These are phyloP conservation scores for Numida meleagris DNA, from an alignment of 2,113 vertebrate species.

Conservation along the genomic window DNA sequence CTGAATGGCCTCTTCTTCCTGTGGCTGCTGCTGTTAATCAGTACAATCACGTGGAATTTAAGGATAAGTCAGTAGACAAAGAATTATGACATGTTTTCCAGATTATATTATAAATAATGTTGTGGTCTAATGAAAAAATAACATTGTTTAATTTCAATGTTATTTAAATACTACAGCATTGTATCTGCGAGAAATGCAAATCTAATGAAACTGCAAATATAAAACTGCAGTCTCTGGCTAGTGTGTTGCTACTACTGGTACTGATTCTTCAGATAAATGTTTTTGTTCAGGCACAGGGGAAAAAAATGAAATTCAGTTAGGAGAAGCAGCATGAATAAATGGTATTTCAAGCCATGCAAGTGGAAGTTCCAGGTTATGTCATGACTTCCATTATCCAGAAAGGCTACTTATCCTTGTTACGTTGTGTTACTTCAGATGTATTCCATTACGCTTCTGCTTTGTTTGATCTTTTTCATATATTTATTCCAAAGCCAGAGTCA, in stretches of 20 bases:
- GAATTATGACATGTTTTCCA: background rate
- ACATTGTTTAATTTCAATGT: background rate
- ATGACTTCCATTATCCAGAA: background rate
- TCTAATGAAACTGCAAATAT: background rate
- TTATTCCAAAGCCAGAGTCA: background rate
- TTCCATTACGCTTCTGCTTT: background rate
- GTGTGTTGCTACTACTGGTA: background rate
- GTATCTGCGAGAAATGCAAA: background rate
- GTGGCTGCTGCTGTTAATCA: background rate
- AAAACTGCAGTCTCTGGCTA: background rate
- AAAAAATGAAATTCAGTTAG: background rate
- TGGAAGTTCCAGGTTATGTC: background rate
- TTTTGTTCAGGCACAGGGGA: background rate
- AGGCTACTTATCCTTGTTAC: background rate
- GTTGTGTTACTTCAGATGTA: background rate
- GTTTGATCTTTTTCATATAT: background rate
- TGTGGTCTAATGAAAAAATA: background rate
- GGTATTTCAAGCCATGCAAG: background rate
- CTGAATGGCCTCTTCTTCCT: background rate
- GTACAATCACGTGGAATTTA: background rate
- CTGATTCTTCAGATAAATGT: background rate
- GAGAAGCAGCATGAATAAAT: background rate
- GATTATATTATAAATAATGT: background rate
- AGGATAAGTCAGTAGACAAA: background rate
- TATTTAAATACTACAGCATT: background rate